phyloP scores from a whole-genome alignment of 2,113 vertebrate species.

The Sakesphorus luctuosus region DNA sequence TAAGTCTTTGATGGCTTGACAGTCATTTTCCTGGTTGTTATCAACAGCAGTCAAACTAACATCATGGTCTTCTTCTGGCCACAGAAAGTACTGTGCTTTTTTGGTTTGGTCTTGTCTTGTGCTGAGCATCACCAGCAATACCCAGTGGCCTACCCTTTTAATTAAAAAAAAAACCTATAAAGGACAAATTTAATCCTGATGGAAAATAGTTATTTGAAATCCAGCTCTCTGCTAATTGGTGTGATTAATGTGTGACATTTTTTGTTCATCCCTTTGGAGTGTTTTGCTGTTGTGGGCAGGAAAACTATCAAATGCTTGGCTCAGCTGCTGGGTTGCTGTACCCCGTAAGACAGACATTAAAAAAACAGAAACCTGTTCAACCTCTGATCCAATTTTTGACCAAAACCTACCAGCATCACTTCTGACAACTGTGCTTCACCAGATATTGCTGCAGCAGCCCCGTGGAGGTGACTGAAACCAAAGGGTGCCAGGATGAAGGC shows the following conservation, averaged over 20 bases:
- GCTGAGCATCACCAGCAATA: neutral
- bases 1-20: neutral
- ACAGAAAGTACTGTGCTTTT: neutral
- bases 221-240: neutral
- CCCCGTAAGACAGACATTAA: neutral
- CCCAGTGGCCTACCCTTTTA: neutral
- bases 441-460: neutral
- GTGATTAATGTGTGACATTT: neutral
- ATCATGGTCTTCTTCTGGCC: neutral
- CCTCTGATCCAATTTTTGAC: neutral
- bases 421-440: neutral
- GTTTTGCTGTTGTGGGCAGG: neutral
- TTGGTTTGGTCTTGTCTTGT: neutral
- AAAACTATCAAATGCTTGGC: neutral
- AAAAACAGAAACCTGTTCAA: neutral
- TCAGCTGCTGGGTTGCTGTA: neutral
- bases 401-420: neutral
- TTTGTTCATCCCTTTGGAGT: neutral
- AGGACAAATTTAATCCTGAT: neutral
- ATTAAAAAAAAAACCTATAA: fast-evolving
- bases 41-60: neutral
- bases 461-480: neutral
- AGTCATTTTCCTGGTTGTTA: neutral
- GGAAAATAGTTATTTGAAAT: neutral
- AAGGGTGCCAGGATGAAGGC: neutral